phyloP scores from a whole-genome alignment of 2,888 invertebrate species.

The Epiblema foenella region DNA sequence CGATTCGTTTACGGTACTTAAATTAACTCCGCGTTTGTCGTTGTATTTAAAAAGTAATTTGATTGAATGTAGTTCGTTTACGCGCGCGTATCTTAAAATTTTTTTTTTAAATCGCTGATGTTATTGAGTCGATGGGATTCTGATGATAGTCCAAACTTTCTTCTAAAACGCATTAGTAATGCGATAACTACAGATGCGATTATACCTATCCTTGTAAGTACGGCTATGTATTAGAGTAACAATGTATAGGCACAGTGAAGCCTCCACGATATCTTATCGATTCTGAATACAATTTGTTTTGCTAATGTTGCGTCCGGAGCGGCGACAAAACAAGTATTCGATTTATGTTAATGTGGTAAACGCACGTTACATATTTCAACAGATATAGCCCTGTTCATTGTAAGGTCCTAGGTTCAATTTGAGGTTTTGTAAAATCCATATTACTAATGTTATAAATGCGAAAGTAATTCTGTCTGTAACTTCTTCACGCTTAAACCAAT shows the following conservation, averaged over 20 bases:
- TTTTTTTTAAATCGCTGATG: background rate
- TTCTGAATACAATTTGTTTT: slow-evolving; percentile 43
- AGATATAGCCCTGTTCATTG: background rate
- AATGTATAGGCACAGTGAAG: slow-evolving; percentile 14
- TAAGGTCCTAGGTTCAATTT: background rate
- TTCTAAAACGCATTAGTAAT: background rate
- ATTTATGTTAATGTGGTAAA: slow-evolving; percentile 23
- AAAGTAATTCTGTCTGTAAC: no score
- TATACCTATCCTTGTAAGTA: background rate
- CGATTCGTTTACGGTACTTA: slow-evolving; percentile 30
- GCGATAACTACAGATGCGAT: slow-evolving; percentile 1
- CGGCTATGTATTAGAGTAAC: slow-evolving; percentile 20
- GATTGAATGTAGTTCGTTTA: background rate
- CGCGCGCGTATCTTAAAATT: slow-evolving; percentile 5
- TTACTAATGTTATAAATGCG: no score
- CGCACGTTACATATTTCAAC: background rate
- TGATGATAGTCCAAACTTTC: background rate
- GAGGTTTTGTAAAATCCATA: no score
- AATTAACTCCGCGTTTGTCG: slow-evolving; percentile 12
- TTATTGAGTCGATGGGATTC: background rate
- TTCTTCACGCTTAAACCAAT: no score
- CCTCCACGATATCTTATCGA: slow-evolving; percentile 39
- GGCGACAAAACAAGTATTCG: slow-evolving; percentile 35
- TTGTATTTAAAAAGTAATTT: slow-evolving; percentile 19
- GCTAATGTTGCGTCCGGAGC: slow-evolving; percentile 36